phyloP scores from a whole-genome alignment of 2,113 vertebrate genomes.

The Catagonus wagneri region DNA sequence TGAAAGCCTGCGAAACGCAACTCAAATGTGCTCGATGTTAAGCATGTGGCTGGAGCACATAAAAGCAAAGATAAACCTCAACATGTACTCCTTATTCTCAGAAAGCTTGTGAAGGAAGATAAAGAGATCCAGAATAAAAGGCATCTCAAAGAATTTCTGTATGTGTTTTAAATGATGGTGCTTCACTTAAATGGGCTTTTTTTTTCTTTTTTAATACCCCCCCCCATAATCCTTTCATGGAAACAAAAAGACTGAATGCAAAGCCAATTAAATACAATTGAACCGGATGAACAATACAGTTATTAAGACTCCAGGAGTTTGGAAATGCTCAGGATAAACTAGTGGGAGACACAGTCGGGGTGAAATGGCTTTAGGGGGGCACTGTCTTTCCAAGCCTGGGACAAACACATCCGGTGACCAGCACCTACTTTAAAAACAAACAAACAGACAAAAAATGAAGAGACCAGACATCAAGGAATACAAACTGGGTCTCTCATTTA shows the following conservation, averaged over 20 bases:
- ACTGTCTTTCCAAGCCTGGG: constrained; percentile 1
- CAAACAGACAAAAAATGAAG: background rate
- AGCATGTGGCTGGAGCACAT: constrained; percentile 89
- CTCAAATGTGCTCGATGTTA: constrained; percentile 87
- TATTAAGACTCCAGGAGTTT: constrained; percentile 72
- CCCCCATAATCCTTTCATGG: constrained; percentile 52
- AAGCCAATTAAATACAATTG: constrained; percentile 86
- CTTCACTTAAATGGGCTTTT: constrained; percentile 82
- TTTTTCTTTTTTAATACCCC: constrained; percentile 20
- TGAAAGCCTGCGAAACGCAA: constrained; percentile 88
- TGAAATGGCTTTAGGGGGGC: background rate
- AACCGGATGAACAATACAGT: constrained; percentile 84
- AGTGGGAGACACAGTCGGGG: background rate
- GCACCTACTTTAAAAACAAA: background rate
- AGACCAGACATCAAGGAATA: background rate
- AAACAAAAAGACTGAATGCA: constrained; percentile 85
- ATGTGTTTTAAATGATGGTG: constrained; percentile 86
- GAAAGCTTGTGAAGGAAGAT: constrained; percentile 88
- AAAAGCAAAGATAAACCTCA: constrained; percentile 90
- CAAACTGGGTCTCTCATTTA: background rate
- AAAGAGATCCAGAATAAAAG: constrained; percentile 87
- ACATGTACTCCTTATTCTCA: constrained; percentile 85
- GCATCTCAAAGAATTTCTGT: constrained; percentile 86
- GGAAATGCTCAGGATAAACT: constrained; percentile 48
- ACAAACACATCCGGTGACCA: background rate